Conservation (phyloP, 2,888 invertebrate genomes). For the Quadriops clusia region DNA sequence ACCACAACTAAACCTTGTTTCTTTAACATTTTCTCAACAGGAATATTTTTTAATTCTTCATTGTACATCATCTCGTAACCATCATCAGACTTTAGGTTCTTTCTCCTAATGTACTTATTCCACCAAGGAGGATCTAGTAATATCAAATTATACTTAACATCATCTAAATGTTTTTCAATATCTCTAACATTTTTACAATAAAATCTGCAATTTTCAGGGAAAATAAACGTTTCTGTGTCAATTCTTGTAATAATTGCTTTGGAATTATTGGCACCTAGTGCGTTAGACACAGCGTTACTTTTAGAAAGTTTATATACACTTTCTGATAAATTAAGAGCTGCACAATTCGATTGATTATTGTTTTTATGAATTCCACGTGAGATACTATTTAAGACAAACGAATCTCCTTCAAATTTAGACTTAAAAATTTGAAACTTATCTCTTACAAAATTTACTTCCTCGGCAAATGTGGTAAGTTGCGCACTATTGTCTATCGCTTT, state of each 20-base stretch:
- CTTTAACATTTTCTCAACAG: conserved; percentile 50
- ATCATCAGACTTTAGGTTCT: conserved; percentile 48
- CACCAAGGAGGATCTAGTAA: conserved; percentile 94
- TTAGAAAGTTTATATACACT: conserved; percentile 35
- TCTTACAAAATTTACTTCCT: conserved; percentile 9
- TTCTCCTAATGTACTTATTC: conserved; percentile 84
- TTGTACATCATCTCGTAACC: conserved; percentile 75
- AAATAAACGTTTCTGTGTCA: conserved; percentile 42
- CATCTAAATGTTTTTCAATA: conserved; percentile 38
- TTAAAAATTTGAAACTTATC: conserved; percentile 10
- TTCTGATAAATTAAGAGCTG: conserved; percentile 25
- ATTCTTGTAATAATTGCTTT: conserved; percentile 40
- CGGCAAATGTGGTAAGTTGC: conserved; percentile 13
- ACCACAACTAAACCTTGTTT: conserved; percentile 61
- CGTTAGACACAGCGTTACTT: conserved; percentile 22
- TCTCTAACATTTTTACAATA: conserved; percentile 54
- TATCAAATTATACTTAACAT: conserved; percentile 61
- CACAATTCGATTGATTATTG: conserved; percentile 16
- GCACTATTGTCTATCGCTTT: conserved; percentile 23
- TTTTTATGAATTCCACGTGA: conserved; percentile 3
- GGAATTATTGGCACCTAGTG: conserved; percentile 48
- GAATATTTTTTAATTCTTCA: conserved; percentile 58
- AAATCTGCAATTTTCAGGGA: conserved; percentile 56
- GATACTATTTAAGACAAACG: too few relatives aligned
- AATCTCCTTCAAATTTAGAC: too few relatives aligned